phyloP scores from a whole-genome alignment of 2,888 invertebrate genomes.

The Drosophila dives region DNA sequence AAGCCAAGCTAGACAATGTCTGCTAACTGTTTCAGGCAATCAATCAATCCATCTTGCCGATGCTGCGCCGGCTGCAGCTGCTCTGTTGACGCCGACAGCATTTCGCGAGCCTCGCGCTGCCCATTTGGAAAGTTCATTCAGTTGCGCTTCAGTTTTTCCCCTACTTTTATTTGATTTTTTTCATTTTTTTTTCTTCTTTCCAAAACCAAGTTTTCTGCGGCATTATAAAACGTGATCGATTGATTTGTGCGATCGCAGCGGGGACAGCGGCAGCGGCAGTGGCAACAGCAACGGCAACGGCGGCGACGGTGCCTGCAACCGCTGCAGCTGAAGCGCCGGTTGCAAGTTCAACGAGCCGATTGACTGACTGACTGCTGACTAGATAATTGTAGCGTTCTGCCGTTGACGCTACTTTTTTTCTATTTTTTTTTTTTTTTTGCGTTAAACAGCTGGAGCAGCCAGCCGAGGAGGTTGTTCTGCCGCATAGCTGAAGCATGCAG shows the following conservation, averaged over 20 bases:
- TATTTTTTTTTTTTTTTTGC: slow-evolving; percentile 40
- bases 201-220: slow-evolving; percentile 39
- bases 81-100: slow-evolving; percentile 55
- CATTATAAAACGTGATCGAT: slow-evolving; percentile 83
- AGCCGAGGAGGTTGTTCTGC: slow-evolving; percentile 30
- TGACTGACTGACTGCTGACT: slow-evolving; percentile 82
- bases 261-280: slow-evolving; percentile 29
- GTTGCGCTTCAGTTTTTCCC: slow-evolving; percentile 64
- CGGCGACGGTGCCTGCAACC: slow-evolving; percentile 21
- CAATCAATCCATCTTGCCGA: slow-evolving; percentile 80
- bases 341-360: slow-evolving; percentile 83
- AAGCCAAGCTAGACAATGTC: slow-evolving; percentile 78
- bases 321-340: slow-evolving; percentile 54
- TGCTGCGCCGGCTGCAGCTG: slow-evolving; percentile 48
- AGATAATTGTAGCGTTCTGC: slow-evolving; percentile 83
- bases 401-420: slow-evolving; percentile 55
- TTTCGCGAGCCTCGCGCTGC: slow-evolving; percentile 63
- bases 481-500: slow-evolving; percentile 56
- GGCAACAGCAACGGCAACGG: slow-evolving; percentile 18
- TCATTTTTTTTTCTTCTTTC: slow-evolving; percentile 14
- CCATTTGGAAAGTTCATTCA: slow-evolving; percentile 79
- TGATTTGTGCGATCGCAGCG: slow-evolving; percentile 82
- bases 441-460: slow-evolving; percentile 68
- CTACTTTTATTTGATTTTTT: slow-evolving; percentile 31
- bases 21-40: slow-evolving; percentile 84